Evolutionary conservation across 2,113 vertebrate species (phyloP), one percentile per base, ranked within the genome.

Genomic region (Etheostoma cragini): DNA sequence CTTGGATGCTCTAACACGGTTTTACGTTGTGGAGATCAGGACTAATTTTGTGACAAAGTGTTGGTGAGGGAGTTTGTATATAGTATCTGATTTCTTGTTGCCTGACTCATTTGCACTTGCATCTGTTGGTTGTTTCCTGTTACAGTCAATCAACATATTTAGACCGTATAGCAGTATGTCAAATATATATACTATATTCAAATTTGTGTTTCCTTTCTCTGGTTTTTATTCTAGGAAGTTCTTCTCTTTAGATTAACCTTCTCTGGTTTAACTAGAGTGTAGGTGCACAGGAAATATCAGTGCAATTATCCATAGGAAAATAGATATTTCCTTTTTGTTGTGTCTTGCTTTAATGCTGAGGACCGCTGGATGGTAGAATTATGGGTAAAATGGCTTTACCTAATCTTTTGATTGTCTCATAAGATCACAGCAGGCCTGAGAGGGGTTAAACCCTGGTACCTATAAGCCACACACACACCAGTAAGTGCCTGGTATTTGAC

Each of bases 401-500:
- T 38, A 50, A 45, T 72, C 33, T 35, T 61, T 61, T 78, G 10
- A 72, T 17, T 35, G 33, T 24, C 69, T 67, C 30, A 35, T 65
- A 72, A 45, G 62, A 75, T n/a, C 33, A 49, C 64, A 33, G 45
- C 7, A 8, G 30, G 49, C 22, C 50, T 52, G 15, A 17, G 11
- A 72, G 13, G 15, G 33, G 45, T 53, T 47, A 26, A 61, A 69
- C 63, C 54, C 24, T 21, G 15, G 52, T n/a, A 24, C 8, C 24
- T 21, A 24, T 14, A 58, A 65, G 17, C 52, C 45, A 13, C 7
- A 71, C 60, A 63, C 67, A 64, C 57, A 49, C 22, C 53, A 78
- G 22, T 61, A 67, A 72, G 14, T 62, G 4, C 11, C 66, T 71
- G 73, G 53, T 70, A 79, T 83, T 78, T 78, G 30, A 79, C 22